These are phyloP conservation scores for Brotula barbata DNA, from an alignment of 2,797 vertebrate species.

Conservation along the genomic window DNA sequence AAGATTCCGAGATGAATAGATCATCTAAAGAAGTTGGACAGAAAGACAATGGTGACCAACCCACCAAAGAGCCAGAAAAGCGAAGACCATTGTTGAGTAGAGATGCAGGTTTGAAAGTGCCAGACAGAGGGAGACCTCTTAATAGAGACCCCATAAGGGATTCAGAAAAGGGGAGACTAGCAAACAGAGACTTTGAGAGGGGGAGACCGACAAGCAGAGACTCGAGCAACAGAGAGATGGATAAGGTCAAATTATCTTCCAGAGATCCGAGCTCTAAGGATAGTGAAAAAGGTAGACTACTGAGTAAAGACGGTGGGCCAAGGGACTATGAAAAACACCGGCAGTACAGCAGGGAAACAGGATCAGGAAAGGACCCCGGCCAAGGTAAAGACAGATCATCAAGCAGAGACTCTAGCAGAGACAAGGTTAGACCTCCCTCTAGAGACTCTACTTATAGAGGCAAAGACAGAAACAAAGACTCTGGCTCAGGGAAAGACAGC, in stretches of 20 bases:
- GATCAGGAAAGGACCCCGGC: conserved; percentile 60
- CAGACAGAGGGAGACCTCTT: conserved; percentile 54
- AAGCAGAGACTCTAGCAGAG: conserved; percentile 60
- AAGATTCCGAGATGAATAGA: conserved; percentile 65
- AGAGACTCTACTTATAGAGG: conserved; percentile 72
- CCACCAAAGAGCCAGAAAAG: conserved; percentile 72
- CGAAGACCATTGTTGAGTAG: conserved; percentile 51
- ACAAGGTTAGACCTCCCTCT: conserved; percentile 62
- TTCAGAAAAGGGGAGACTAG: conserved; percentile 67
- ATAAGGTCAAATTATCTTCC: conserved; percentile 66
- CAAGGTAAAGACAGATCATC: conserved; percentile 70
- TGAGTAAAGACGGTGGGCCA: conserved; percentile 54
- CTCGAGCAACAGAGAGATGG: conserved; percentile 61
- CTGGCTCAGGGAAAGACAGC: conserved; percentile 68
- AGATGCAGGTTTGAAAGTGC: conserved; percentile 66
- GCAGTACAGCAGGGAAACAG: conserved; percentile 65
- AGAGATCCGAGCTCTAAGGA: conserved; percentile 65
- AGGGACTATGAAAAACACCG: conserved; percentile 68
- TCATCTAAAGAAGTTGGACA: conserved; percentile 60
- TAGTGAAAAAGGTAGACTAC: conserved; percentile 58
- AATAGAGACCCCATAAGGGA: conserved; percentile 65
- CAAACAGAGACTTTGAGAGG: conserved; percentile 66
- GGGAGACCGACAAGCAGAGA: conserved; percentile 62
- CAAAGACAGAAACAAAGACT: conserved; percentile 73
- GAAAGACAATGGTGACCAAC: conserved; percentile 60